A percentile compares a stretch with the other conserved stretches of the same genome.
Conservation (phyloP, 1,140 invertebrate genomes). For the Zaprionus davidi region DNA sequence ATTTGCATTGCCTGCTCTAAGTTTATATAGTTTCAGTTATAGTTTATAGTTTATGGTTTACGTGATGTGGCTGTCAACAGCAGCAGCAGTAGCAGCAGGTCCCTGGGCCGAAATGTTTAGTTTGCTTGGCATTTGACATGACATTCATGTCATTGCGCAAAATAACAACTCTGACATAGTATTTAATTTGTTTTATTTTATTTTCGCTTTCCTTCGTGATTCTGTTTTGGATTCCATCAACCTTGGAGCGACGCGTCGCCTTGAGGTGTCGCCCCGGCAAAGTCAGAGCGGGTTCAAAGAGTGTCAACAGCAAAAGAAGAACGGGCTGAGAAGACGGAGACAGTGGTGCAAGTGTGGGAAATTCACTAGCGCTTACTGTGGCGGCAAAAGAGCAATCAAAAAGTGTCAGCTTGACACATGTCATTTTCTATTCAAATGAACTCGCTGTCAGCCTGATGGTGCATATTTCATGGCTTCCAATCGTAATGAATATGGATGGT, state of each 20-base stretch:
- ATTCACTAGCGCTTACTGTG: constrained; percentile 48
- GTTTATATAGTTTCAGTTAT: constrained; percentile 12
- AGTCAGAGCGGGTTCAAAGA: constrained; percentile 49
- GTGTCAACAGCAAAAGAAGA: constrained; percentile 57
- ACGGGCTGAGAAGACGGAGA: neutral
- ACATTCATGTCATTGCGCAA: constrained; percentile 67
- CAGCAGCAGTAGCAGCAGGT: constrained; percentile 39
- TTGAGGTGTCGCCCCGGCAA: constrained; percentile 62
- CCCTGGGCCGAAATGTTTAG: constrained; percentile 47
- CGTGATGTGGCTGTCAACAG: constrained; percentile 52
- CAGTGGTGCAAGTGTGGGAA: constrained; percentile 51
- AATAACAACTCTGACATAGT: constrained; percentile 69
- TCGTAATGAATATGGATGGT: constrained; percentile 47
- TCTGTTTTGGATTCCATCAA: constrained; percentile 34
- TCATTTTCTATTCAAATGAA: constrained; percentile 75
- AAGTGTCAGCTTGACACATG: constrained; percentile 73
- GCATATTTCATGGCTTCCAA: constrained; percentile 52
- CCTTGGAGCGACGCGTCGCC: constrained; percentile 58
- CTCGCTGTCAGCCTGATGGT: constrained; percentile 56
- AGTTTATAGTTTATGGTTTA: constrained; percentile 23
- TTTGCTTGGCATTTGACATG: constrained; percentile 70
- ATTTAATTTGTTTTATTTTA: constrained; percentile 63
- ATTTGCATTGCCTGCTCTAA: constrained; percentile 17
- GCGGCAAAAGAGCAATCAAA: constrained; percentile 59
- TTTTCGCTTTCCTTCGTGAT: constrained; percentile 8